Percentiles rank a stretch among this genome's conserved stretches.
Evolutionary conservation across 2,113 vertebrate genomes (phyloP).

Genomic region (Syngnathus floridae): DNA sequence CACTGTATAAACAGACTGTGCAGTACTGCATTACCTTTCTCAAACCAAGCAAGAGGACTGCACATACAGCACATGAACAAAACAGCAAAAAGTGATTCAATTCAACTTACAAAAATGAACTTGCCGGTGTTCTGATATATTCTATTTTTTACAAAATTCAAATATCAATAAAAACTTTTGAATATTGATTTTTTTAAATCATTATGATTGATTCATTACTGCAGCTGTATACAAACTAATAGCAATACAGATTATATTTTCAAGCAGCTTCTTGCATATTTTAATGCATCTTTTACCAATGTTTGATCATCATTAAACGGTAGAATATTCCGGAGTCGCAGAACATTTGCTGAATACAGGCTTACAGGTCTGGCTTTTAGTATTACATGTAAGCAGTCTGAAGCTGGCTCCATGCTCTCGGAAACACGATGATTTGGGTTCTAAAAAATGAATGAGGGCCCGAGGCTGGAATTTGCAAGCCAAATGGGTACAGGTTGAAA

Average conservation of each 20-base stretch:
- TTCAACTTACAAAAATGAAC: constrained; percentile 27
- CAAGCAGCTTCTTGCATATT: neutral
- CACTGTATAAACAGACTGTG: constrained; percentile 2
- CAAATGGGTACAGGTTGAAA: constrained; percentile 28
- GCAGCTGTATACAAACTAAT: neutral
- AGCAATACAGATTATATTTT: no score
- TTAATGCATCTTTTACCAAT: neutral
- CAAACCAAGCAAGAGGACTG: neutral
- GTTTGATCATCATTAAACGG: neutral
- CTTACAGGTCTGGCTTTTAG: constrained; percentile 18
- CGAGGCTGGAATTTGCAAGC: constrained; percentile 39
- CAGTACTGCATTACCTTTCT: neutral
- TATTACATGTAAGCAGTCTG: constrained; percentile 22
- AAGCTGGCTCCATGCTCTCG: constrained; percentile 19
- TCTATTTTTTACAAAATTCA: neutral
- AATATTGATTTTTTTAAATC: no score
- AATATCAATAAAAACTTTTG: neutral
- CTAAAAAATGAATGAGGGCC: constrained; percentile 45
- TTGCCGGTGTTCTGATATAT: neutral
- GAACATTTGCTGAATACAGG: neutral
- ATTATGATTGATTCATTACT: no score
- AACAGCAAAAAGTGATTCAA: neutral
- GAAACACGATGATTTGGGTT: constrained; percentile 31
- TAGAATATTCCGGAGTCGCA: no score
- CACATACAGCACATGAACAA: neutral